Evolutionary conservation across 2,888 invertebrate genomes (phyloP).

Genomic region (Papilio protenor): DNA sequence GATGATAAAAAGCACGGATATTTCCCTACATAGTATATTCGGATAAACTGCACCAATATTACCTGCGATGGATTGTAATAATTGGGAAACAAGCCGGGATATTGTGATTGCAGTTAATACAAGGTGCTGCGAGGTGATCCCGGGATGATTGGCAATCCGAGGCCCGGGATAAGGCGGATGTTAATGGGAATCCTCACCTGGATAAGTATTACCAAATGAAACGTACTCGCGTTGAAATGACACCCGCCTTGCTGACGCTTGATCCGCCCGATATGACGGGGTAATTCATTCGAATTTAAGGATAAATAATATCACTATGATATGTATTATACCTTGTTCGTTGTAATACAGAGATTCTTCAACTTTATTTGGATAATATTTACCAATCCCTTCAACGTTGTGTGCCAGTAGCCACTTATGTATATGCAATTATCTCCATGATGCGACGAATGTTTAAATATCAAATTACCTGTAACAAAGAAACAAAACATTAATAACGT

Average conservation of each 20-base stretch:
- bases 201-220: constrained; percentile 45
- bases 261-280: neutral
- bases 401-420: too few relatives aligned
- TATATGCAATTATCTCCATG: too few relatives aligned
- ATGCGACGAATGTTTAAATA: neutral
- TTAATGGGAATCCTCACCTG: constrained; percentile 60
- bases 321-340: neutral
- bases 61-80: constrained; percentile 8
- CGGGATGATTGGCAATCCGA: constrained; percentile 74
- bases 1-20: neutral
- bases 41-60: neutral
- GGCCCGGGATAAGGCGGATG: constrained; percentile 63
- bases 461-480: constrained; percentile 59
- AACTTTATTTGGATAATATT: too few relatives aligned
- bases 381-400: too few relatives aligned
- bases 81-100: constrained; percentile 1
- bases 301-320: neutral
- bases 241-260: neutral
- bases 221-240: constrained; percentile 34
- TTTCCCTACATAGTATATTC: neutral
- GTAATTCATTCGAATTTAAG: neutral
- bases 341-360: too few relatives aligned
- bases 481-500: neutral
- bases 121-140: constrained; percentile 58
- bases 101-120: constrained; percentile 52